phyloP scores from a whole-genome alignment of 2,113 vertebrate genomes.

The Redunca redunca region DNA sequence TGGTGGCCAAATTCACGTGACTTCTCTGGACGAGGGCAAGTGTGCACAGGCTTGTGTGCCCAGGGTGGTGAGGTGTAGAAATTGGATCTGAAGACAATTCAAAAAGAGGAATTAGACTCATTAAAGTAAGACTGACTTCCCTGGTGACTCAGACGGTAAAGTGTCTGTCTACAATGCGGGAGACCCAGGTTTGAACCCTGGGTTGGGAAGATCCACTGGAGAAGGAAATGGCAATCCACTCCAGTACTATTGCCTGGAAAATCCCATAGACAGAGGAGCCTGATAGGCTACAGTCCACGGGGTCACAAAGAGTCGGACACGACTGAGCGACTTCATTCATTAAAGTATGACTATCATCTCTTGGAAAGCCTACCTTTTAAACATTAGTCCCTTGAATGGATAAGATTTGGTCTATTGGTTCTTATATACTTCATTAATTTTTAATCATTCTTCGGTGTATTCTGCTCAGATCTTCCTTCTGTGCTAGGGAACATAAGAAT shows the following conservation, averaged over 20 bases:
- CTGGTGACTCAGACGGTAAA: too few relatives aligned
- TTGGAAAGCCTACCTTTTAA: not conserved
- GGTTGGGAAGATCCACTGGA: too few relatives aligned
- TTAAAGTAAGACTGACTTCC: not conserved
- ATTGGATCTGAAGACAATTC: not conserved
- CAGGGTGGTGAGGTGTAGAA: not conserved
- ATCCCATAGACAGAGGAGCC: too few relatives aligned
- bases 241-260: too few relatives aligned
- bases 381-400: not conserved
- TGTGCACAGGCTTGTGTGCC: not conserved
- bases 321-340: not conserved
- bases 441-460: not conserved
- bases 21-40: not conserved
- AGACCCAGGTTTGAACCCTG: too few relatives aligned
- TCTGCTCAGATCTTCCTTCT: not conserved
- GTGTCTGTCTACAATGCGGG: too few relatives aligned
- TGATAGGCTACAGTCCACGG: too few relatives aligned
- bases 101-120: not conserved
- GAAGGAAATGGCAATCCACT: too few relatives aligned
- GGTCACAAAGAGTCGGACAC: too few relatives aligned
- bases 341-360: not conserved
- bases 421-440: not conserved
- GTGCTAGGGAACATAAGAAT: fast-evolving
- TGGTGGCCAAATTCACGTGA: too few relatives aligned
- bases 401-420: not conserved